Evolutionary conservation across 2,888 invertebrate species (phyloP).

Genomic region (Slavum lentiscoides): DNA sequence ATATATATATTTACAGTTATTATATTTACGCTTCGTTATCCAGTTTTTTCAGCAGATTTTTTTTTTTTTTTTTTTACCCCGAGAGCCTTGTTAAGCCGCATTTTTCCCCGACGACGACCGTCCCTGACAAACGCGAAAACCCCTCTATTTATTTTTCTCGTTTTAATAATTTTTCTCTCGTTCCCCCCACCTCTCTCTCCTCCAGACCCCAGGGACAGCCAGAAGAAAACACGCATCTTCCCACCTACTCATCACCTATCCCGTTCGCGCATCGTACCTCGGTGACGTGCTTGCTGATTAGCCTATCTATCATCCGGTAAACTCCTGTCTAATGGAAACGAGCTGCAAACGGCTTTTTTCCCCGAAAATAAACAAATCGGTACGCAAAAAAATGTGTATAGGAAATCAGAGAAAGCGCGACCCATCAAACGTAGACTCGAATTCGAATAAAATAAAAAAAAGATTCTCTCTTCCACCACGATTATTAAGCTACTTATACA

Average conservation of each 20-base stretch:
- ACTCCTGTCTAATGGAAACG: not conserved
- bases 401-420: too few species aligned
- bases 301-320: slow-evolving; percentile 19
- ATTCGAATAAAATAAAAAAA: too few species aligned
- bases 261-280: too few species aligned
- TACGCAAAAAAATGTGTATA: too few species aligned
- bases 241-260: not conserved
- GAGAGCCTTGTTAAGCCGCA: slow-evolving; percentile 48
- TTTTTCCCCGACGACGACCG: not conserved
- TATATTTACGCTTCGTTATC: slow-evolving; percentile 53
- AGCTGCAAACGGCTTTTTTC: too few species aligned
- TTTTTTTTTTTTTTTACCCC: not conserved
- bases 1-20: slow-evolving; percentile 13
- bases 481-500: too few species aligned
- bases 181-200: not conserved
- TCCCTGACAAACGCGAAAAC: slow-evolving; percentile 7
- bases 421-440: too few species aligned
- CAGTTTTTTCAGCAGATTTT: slow-evolving; percentile 48
- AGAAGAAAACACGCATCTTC: slow-evolving; percentile 30
- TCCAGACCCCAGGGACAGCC: not conserved
- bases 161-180: slow-evolving; percentile 46
- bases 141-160: slow-evolving; percentile 53
- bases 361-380: too few species aligned
- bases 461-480: too few species aligned
- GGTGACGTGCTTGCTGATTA: slow-evolving; percentile 19